A percentile compares a stretch with the other conserved stretches of the same genome.
Evolutionary conservation across 2,888 invertebrate species (phyloP).

Genomic region (Phytoseiulus persimilis): DNA sequence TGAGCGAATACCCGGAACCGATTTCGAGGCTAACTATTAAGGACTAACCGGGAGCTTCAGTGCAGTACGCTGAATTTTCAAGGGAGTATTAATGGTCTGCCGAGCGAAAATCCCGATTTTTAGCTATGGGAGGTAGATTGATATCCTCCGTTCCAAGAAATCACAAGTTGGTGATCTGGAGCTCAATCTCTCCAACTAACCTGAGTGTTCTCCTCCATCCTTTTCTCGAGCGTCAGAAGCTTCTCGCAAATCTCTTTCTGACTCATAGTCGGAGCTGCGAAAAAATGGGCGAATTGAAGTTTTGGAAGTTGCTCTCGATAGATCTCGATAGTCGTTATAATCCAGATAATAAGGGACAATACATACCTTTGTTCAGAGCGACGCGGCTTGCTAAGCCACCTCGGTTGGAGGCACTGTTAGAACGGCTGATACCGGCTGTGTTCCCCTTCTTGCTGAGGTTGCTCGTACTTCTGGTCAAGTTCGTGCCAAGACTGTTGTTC

Average conservation of each 20-base stretch:
- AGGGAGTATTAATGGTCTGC: not conserved
- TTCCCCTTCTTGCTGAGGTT: not conserved
- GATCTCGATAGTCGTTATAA: too few species aligned
- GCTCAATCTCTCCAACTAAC: not conserved
- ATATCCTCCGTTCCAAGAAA: not conserved
- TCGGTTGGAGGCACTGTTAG: not conserved
- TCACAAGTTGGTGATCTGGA: not conserved
- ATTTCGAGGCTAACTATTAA: not conserved
- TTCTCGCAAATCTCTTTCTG: conserved; percentile 36
- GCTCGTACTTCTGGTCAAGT: not conserved
- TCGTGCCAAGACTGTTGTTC: not conserved
- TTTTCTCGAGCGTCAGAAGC: not conserved
- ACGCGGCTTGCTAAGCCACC: not conserved
- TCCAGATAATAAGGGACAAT: not conserved
- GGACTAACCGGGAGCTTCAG: not conserved
- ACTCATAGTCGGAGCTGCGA: not conserved
- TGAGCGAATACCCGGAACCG: not conserved
- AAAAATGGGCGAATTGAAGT: not conserved
- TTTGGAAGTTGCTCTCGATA: not conserved
- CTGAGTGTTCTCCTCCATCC: conserved; percentile 25
- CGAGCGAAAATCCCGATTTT: not conserved
- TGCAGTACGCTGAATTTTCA: not conserved
- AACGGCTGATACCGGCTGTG: not conserved
- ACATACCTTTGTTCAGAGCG: not conserved
- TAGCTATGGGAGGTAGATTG: not conserved